Evolutionary conservation across 1,140 invertebrate genomes (phyloP).

Genomic region (Ceratoteleas bidentatus): DNA sequence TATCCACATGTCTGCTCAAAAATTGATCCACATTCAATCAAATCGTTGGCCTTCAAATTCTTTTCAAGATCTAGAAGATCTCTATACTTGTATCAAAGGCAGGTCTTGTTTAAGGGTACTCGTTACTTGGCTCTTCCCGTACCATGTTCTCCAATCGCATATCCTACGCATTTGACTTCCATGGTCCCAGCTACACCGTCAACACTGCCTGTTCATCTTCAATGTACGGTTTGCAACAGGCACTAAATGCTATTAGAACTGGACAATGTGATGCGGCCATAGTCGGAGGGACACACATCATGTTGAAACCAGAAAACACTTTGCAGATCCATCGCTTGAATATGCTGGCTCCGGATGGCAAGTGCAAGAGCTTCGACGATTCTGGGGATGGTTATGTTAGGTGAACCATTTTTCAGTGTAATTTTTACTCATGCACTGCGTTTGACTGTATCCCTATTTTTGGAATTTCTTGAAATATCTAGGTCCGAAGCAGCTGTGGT

Average conservation of each 20-base stretch:
- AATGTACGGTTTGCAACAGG: too few relatives aligned
- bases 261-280: slow-evolving; percentile 96
- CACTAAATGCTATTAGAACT: slow-evolving; percentile 87
- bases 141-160: slow-evolving; percentile 98
- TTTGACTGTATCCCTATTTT: background rate
- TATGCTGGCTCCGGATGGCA: slow-evolving; percentile 94
- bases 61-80: too few relatives aligned
- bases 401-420: slow-evolving; percentile 8
- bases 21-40: too few relatives aligned
- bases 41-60: too few relatives aligned
- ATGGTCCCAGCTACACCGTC: slow-evolving; percentile 91
- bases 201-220: too few relatives aligned
- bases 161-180: slow-evolving; percentile 97
- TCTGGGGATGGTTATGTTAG: slow-evolving; percentile 95
- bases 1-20: too few relatives aligned
- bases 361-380: slow-evolving; percentile 96
- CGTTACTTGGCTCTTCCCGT: slow-evolving; percentile 93
- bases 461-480: background rate
- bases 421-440: background rate
- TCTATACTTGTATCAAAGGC: too few relatives aligned
- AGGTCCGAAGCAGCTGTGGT: slow-evolving; percentile 91
- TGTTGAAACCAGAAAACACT: slow-evolving; percentile 93
- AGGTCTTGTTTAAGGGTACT: slow-evolving; percentile 84
- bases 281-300: slow-evolving; percentile 92
- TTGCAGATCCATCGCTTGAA: slow-evolving; percentile 95